Evolutionary conservation across 2,888 invertebrate species (phyloP).

Genomic region (Patella pellucida): DNA sequence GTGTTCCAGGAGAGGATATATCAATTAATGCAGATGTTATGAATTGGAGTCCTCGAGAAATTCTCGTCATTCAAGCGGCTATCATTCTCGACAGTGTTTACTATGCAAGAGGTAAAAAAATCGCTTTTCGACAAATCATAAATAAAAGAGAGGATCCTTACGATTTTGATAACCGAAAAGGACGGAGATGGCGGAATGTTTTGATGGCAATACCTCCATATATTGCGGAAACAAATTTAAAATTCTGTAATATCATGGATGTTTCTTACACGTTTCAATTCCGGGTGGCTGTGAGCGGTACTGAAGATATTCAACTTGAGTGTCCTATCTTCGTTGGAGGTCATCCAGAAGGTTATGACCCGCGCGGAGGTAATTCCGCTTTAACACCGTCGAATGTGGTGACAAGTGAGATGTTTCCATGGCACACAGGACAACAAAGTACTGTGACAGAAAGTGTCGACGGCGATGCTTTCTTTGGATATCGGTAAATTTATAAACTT

Average conservation of each 20-base stretch:
- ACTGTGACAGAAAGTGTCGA: too few species aligned
- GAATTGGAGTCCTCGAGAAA: slow-evolving; percentile 60
- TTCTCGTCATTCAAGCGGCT: slow-evolving; percentile 56
- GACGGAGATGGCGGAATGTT: slow-evolving; percentile 67
- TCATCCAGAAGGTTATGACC: slow-evolving; percentile 35
- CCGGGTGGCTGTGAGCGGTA: slow-evolving; percentile 59
- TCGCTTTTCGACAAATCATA: slow-evolving; percentile 58
- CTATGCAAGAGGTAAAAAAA: slow-evolving; percentile 56
- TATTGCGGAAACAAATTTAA: slow-evolving; percentile 66
- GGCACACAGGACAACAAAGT: too few species aligned
- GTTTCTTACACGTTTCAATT: slow-evolving; percentile 66
- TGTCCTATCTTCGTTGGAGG: slow-evolving; percentile 65
- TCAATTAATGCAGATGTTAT: slow-evolving; percentile 63
- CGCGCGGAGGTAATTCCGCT: not conserved
- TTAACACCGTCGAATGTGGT: not conserved
- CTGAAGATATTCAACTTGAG: slow-evolving; percentile 54
- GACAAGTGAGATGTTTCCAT: not conserved
- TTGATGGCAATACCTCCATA: slow-evolving; percentile 67
- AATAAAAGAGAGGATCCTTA: slow-evolving; percentile 67
- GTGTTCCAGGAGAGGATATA: slow-evolving; percentile 67
- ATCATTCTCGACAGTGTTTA: slow-evolving; percentile 66
- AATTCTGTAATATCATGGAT: slow-evolving; percentile 68
- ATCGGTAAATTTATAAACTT: too few species aligned
- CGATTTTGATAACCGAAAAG: slow-evolving; percentile 59
- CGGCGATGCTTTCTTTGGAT: too few species aligned